These are phyloP conservation scores for Caretta caretta DNA, from an alignment of 2,113 vertebrate genomes.

Conservation along the genomic window DNA sequence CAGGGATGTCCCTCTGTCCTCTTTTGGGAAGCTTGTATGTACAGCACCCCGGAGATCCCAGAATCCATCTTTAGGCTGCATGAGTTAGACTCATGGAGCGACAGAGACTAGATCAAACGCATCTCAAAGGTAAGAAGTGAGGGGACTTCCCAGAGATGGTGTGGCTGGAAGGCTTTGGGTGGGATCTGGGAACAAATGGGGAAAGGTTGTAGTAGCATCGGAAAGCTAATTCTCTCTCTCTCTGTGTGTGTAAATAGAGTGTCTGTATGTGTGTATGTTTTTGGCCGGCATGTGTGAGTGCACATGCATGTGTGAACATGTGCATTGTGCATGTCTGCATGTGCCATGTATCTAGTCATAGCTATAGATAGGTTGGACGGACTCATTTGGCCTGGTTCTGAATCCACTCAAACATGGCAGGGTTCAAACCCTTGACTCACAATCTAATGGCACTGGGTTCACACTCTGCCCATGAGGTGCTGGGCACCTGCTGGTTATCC, in stretches of 20 bases:
- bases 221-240: neutral
- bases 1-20: neutral
- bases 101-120: neutral
- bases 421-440: neutral
- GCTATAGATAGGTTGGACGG: neutral
- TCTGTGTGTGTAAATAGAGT: neutral
- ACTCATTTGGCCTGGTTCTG: neutral
- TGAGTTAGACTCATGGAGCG: neutral
- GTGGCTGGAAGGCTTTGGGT: neutral
- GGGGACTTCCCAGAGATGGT: neutral
- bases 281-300: neutral
- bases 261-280: neutral
- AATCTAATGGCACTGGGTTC: neutral
- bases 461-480: neutral
- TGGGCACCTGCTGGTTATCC: neutral
- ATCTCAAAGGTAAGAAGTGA: neutral
- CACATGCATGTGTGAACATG: neutral
- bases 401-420: neutral
- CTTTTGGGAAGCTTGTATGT: neutral
- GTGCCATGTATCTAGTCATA: neutral
- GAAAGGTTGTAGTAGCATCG: neutral
- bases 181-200: neutral
- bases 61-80: neutral
- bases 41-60: neutral
- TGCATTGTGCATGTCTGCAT: no score